Evolutionary conservation across 1,140 invertebrate species (phyloP), one percentile per base, ranked within the genome.

Genomic region (Dufourea novaeangliae): DNA sequence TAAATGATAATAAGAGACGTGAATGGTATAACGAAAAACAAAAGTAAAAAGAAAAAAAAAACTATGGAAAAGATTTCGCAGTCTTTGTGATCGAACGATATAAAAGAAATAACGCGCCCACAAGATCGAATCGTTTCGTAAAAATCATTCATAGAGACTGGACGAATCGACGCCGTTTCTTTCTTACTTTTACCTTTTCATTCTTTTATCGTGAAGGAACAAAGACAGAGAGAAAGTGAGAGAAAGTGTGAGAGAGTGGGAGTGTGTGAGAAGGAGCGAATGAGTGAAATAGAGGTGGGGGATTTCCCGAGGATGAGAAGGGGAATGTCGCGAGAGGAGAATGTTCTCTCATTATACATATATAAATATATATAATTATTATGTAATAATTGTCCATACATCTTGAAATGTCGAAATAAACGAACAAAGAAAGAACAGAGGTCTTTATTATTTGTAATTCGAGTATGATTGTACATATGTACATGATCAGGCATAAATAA

Each of bases 301-400:
- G 39, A 41, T 14, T 57, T 75, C 41, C 39, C 25, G 17, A 10
- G 10, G 14, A 56, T 7, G 39, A 75, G 10, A 6, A 46, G 12
- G 27, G 63, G 82, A 84, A 67, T 74, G 69, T 69, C 68, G 62
- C 66, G 81, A 83, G 78, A 88, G 79, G 72, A 86, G 80, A 85
- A 87, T 82, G 82, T 64, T 79, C 68, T 73, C 82, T 82, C 75
- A 82, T 90, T 90, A 91, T 85, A 88, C 88, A 90, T 86, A 87
- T 90, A 88, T 91, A 90, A 92, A 89, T 88, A 89, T 92, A 92
- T 92, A 89, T 89, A 91, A 92, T 91, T 91, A 92, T 92, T 92
- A 92, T 92, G 89, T 92, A 91, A 92, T 92, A 91, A 92, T 92
- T 92, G 91, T 92, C 91, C 91, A 92, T 91, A 92, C 90, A 88